Evolutionary conservation across 2,888 invertebrate genomes (phyloP).

Genomic region (Trypoxylon attenuatum): DNA sequence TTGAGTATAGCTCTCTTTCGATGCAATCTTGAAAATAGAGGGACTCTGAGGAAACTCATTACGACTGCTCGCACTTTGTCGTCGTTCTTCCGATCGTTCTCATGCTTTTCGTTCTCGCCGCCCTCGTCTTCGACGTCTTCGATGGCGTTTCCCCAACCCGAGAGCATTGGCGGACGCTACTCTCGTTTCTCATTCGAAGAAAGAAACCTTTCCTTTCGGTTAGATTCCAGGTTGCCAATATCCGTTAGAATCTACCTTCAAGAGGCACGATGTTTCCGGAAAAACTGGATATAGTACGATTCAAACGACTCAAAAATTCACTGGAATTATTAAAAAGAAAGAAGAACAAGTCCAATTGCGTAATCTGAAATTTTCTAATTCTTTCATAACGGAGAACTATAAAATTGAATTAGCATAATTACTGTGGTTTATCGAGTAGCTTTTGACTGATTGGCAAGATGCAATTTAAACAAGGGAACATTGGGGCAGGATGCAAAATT

Average conservation of each 20-base stretch:
- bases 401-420: no score
- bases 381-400: no score
- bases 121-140: constrained; percentile 12
- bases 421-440: no score
- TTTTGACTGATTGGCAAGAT: no score
- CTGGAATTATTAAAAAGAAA: no score
- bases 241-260: constrained; percentile 11
- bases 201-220: constrained; percentile 19
- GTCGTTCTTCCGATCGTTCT: constrained; percentile 22
- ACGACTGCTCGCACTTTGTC: constrained; percentile 50
- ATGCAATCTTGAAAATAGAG: constrained; percentile 35
- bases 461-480: no score
- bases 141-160: constrained; percentile 31
- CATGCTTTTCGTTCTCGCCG: constrained; percentile 8
- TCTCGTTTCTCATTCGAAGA: constrained; percentile 52
- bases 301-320: no score
- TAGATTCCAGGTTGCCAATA: constrained; percentile 19
- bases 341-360: no score
- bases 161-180: constrained; percentile 35
- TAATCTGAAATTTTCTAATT: no score
- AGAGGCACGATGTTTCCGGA: neutral
- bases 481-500: no score
- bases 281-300: no score
- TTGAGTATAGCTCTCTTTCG: constrained; percentile 9
- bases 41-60: constrained; percentile 44